phyloP scores from a whole-genome alignment of 2,797 vertebrate genomes.

The Thamnophis elegans region DNA sequence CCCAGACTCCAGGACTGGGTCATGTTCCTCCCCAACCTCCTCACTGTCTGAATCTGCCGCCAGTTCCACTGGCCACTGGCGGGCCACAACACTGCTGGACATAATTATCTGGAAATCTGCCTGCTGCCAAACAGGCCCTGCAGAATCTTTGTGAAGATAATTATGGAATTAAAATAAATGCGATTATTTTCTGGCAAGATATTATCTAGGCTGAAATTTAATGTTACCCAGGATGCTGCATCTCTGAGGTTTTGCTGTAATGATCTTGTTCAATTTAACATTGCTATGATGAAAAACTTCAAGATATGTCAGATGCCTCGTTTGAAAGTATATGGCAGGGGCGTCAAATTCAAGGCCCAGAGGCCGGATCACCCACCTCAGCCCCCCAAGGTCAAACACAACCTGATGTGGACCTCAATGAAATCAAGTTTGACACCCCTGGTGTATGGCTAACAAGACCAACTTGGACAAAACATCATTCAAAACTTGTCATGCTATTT shows the following conservation, averaged over 20 bases:
- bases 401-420: no score
- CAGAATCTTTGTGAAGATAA: background rate
- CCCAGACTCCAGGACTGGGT: no score
- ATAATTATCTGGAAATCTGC: background rate
- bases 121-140: background rate
- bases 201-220: background rate
- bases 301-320: background rate
- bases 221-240: background rate
- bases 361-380: no score
- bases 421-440: no score
- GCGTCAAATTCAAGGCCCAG: no score
- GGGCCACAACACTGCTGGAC: background rate
- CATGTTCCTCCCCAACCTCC: no score
- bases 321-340: background rate
- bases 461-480: background rate
- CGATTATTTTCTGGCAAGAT: background rate
- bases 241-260: background rate
- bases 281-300: background rate
- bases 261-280: background rate
- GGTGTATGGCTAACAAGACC: background rate
- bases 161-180: background rate
- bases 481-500: background rate
- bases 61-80: no score
- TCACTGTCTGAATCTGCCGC: no score
- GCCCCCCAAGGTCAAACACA: no score